Evolutionary conservation across 2,797 vertebrate genomes (phyloP).

Genomic region (Anguilla megastoma): DNA sequence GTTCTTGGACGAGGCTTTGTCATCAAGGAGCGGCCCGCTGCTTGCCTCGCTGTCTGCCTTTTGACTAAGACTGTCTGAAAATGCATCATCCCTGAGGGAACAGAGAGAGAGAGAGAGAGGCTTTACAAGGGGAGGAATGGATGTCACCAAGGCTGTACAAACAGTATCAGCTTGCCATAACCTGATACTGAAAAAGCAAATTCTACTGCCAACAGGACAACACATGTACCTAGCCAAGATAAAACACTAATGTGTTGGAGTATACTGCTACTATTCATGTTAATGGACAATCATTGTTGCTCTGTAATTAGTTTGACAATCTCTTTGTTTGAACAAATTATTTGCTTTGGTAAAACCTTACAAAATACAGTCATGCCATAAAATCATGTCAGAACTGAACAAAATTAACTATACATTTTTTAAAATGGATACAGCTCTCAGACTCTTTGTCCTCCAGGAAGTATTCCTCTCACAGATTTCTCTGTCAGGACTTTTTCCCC

Average conservation of each 20-base stretch:
- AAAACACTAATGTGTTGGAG: background rate
- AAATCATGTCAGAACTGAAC: background rate
- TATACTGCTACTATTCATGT: background rate
- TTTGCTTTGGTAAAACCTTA: background rate
- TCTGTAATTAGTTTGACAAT: background rate
- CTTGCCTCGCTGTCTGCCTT: slow-evolving; percentile 97
- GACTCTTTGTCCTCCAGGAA: background rate
- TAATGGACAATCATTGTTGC: background rate
- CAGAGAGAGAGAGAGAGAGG: background rate
- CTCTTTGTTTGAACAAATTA: background rate
- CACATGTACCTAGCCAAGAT: background rate
- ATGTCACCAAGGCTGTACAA: background rate
- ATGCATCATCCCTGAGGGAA: slow-evolving; percentile 86
- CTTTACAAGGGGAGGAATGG: background rate
- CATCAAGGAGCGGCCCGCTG: slow-evolving; percentile 91
- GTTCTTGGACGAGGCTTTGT: slow-evolving; percentile 92
- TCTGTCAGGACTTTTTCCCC: background rate
- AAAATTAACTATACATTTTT: background rate
- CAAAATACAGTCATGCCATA: background rate
- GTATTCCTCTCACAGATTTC: background rate
- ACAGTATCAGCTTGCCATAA: background rate
- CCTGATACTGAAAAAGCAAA: background rate
- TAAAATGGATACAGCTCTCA: background rate
- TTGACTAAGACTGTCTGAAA: slow-evolving; percentile 96
- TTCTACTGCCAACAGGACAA: background rate